Evolutionary conservation across 2,888 invertebrate genomes (phyloP), one percentile per base, ranked within the genome.

Genomic region (Dicyrtoma fusca): DNA sequence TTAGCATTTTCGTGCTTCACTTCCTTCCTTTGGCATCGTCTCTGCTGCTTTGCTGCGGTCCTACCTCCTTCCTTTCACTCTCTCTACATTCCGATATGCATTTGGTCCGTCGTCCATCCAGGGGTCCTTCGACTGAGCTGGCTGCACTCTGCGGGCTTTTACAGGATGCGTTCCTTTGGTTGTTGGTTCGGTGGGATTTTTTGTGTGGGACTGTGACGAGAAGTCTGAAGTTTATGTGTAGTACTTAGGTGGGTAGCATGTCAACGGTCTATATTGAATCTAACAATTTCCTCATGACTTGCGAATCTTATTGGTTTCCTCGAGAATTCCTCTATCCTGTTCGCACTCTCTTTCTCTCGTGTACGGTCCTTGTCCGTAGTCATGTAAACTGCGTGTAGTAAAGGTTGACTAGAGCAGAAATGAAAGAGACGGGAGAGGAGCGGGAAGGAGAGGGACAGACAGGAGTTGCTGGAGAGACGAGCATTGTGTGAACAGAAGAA

Each of bases 281-380:
- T 34, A 34, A 34, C 34, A 34, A 34, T 34, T 34, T 34, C 34
- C 34, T 34, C 34, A 34, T 34, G 34, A 34, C 34, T 34, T 34
- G 34, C 34, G 34, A 34, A 34, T 34, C 34, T 34, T 34, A 34
- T 49, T 49, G 49, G 49, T 49, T 49, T 49, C n/a, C 49, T 49
- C 49, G 19, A 49, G 49, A 49, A 49, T 49, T 49, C 19, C 19
- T 49, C 49, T 49, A 17, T 49, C 19, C 19, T 49, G n/a, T 49
- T 49, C 49, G n/a, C 49, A 17, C 49, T 4, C 49, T 49, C 11
- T 49, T 13, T 19, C n/a, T 45, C 19, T 49, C 49, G 3, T 49
- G 34, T 34, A 34, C 34, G 34, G 34, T 10, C 49, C 49, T 49
- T 49, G 19, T 19, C 49, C n/a, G 49, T 49, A 49, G 3, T 19